Evolutionary conservation across 2,888 invertebrate species (phyloP).

Genomic region (Apocheima hispidaria): DNA sequence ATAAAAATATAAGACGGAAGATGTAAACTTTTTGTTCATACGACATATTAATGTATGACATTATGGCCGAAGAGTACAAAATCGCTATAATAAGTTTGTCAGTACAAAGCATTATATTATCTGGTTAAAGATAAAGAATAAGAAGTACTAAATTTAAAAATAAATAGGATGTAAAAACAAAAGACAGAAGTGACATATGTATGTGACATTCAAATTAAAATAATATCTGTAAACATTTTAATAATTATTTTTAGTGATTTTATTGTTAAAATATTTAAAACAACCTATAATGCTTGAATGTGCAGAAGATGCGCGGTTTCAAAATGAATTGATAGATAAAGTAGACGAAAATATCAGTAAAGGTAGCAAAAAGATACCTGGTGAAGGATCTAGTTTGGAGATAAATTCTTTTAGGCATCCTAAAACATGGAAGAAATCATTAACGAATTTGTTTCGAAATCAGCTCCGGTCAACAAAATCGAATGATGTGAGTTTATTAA

Average conservation of each 20-base stretch:
- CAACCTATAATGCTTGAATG: conserved; percentile 67
- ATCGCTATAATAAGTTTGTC: no score
- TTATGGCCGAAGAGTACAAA: conserved; percentile 8
- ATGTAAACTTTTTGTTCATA: background rate
- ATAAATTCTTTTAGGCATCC: conserved; percentile 71
- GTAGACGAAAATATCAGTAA: conserved; percentile 59
- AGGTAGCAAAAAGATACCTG: conserved; percentile 61
- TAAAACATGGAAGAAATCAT: conserved; percentile 80
- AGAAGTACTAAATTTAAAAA: conserved; percentile 2
- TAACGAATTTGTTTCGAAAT: conserved; percentile 77
- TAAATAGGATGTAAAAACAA: conserved; percentile 36
- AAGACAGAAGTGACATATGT: conserved; percentile 39
- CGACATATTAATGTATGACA: background rate
- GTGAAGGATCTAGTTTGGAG: conserved; percentile 67
- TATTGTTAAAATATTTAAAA: conserved; percentile 49
- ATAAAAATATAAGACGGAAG: background rate
- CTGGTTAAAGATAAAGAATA: no score
- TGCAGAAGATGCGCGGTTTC: conserved; percentile 69
- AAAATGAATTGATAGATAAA: conserved; percentile 62
- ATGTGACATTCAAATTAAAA: conserved; percentile 30
- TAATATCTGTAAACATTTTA: conserved; percentile 13
- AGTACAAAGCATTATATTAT: no score
- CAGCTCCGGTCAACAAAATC: conserved; percentile 77
- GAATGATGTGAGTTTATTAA: conserved; percentile 66
- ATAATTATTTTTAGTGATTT: conserved; percentile 44